Evolutionary conservation across 2,113 vertebrate species (phyloP), one percentile per base, ranked within the genome.

Genomic region (Falco punctatus): DNA sequence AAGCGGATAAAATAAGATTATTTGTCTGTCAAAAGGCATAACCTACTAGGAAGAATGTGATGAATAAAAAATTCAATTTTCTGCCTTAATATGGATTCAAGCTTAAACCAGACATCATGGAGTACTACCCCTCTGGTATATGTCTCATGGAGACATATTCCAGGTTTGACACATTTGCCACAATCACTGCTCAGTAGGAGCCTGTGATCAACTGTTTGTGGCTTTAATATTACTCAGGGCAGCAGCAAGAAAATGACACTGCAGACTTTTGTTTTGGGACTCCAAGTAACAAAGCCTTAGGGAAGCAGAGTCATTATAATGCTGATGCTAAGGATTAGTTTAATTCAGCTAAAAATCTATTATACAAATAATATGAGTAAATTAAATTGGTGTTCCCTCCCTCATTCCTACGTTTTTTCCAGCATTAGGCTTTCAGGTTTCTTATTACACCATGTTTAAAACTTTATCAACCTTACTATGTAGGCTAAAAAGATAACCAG

Each of bases 171-270:
- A 81, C 14, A 44, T 94, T 74, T 72, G n/a, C 42, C 20, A 52
- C 58, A 59, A 49, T 21, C 19, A 18, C 81, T 62, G 44, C 21
- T 38, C n/a, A 55, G 23, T 81, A 69, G 62, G 42, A 55, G 80
- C 46, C 24, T 67, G 21, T 75, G 81, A 79, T 75, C 32, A 82
- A 10, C 22, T 57, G 17, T 42, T 94, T 71, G 49, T 57, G 23
- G 27, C 72, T 81, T 91, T 79, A 91, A 66, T 11, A 18, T 87
- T 89, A 52, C 65, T 92, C 61, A 71, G 58, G n/a, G 23, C 64
- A 97, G 64, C n/a, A 80, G 71, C n/a, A 92, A 90, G 33, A 90
- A 96, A 94, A 95, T 70, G 24, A 78, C n/a, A 88, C 35, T 18
- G 61, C 33, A 66, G 35, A 15, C 23, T 75, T 94, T 66, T 54